Conservation (phyloP, 2,113 vertebrate species). For the Pampusana beccarii region DNA sequence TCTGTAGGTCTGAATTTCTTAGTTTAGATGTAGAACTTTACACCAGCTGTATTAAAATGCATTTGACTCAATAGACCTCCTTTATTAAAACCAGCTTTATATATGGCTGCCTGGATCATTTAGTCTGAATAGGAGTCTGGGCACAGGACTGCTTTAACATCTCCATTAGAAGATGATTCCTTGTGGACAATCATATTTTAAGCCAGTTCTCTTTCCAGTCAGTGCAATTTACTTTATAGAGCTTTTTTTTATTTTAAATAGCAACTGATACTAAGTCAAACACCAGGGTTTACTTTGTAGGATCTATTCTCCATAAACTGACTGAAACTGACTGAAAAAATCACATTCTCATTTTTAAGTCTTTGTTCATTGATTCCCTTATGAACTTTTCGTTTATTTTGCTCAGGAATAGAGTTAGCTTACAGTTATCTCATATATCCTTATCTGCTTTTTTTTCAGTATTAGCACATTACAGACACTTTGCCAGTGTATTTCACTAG, state of each 20-base stretch:
- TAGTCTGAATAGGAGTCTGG: neutral
- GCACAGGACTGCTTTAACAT: neutral
- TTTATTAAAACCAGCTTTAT: neutral
- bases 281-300: neutral
- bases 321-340: neutral
- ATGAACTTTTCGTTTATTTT: neutral
- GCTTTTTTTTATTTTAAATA: neutral
- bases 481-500: neutral
- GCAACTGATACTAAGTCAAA: neutral
- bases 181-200: neutral
- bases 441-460: neutral
- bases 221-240: neutral
- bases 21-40: neutral
- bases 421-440: neutral
- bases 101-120: neutral
- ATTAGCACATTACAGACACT: neutral
- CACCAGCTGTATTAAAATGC: neutral
- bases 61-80: neutral
- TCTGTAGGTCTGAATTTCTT: neutral
- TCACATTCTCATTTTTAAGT: neutral
- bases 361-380: neutral
- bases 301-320: neutral
- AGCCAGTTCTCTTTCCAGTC: neutral
- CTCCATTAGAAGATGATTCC: neutral
- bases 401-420: neutral